Percentiles rank a stretch among this genome's conserved stretches.
phyloP scores from a whole-genome alignment of 2,888 invertebrate genomes.

The Anthophora plumipes region DNA sequence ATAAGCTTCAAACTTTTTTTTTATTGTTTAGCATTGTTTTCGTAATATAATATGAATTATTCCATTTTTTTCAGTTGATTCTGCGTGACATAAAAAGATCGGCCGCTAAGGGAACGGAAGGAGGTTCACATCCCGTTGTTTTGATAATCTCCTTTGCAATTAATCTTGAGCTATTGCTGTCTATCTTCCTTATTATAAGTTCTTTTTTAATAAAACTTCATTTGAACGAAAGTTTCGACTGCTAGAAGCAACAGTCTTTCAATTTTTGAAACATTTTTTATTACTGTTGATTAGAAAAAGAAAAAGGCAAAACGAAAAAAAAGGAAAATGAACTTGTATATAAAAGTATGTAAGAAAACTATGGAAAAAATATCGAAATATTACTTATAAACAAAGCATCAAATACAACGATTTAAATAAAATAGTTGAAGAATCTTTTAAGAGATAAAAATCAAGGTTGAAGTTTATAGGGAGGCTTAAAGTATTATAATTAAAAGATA shows the following conservation, averaged over 20 bases:
- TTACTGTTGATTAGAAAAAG: constrained; percentile 5
- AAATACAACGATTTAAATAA: constrained; percentile 43
- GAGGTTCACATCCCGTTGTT: constrained; percentile 6
- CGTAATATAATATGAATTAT: constrained; percentile 7
- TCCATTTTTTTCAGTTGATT: constrained; percentile 40
- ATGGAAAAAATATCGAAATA: constrained; percentile 4
- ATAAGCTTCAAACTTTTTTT: neutral
- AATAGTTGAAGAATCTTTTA: constrained; percentile 9
- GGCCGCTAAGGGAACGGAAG: constrained; percentile 20
- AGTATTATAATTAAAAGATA: constrained; percentile 33
- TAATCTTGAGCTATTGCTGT: constrained; percentile 1
- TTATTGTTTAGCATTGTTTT: neutral
- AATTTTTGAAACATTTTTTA: constrained; percentile 35
- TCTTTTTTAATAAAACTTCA: constrained; percentile 35
- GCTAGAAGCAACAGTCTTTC: neutral
- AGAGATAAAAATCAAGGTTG: constrained; percentile 18
- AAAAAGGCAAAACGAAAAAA: neutral
- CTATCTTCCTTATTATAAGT: constrained; percentile 19
- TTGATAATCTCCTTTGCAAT: constrained; percentile 12
- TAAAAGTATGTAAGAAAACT: neutral
- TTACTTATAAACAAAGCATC: constrained; percentile 6
- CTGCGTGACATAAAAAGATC: constrained; percentile 22
- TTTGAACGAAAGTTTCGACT: neutral
- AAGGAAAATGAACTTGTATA: neutral
- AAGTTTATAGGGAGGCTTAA: neutral